Percentiles rank a stretch among this genome's conserved stretches.
phyloP scores from a whole-genome alignment of 2,888 invertebrate genomes.

The Asteroscopus sphinx region DNA sequence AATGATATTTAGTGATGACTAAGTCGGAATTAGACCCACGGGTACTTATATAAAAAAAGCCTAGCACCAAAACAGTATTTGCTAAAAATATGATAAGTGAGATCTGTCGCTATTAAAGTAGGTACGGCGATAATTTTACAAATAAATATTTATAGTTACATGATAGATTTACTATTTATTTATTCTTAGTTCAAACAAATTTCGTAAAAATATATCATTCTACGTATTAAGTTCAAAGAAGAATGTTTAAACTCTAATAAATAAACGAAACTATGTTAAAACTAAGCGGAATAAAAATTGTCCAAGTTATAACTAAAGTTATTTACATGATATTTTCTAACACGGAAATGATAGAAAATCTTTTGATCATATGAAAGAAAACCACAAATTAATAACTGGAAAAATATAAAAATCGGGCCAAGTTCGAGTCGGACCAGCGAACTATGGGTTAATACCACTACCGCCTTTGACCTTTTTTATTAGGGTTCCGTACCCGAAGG shows the following conservation, averaged over 20 bases:
- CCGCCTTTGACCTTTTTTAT: too few species aligned
- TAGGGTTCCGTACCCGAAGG: too few species aligned
- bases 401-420: too few species aligned
- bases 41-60: conserved; percentile 3
- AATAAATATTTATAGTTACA: conserved; percentile 21
- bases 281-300: neutral
- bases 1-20: conserved; percentile 22
- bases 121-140: conserved; percentile 2
- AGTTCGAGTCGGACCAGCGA: too few species aligned
- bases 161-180: too few species aligned
- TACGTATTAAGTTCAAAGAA: conserved; percentile 32
- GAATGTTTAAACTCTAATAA: neutral
- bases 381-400: neutral
- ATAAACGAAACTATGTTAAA: neutral
- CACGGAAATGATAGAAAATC: neutral
- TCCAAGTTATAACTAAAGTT: neutral
- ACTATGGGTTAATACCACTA: too few species aligned
- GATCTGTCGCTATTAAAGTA: neutral
- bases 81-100: neutral
- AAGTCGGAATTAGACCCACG: neutral
- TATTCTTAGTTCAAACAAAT: conserved; percentile 10
- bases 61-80: neutral
- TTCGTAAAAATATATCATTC: conserved; percentile 4
- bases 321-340: neutral
- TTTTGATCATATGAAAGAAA: neutral